Evolutionary conservation across 2,113 vertebrate genomes (phyloP).

Genomic region (Sminthopsis crassicaudata): DNA sequence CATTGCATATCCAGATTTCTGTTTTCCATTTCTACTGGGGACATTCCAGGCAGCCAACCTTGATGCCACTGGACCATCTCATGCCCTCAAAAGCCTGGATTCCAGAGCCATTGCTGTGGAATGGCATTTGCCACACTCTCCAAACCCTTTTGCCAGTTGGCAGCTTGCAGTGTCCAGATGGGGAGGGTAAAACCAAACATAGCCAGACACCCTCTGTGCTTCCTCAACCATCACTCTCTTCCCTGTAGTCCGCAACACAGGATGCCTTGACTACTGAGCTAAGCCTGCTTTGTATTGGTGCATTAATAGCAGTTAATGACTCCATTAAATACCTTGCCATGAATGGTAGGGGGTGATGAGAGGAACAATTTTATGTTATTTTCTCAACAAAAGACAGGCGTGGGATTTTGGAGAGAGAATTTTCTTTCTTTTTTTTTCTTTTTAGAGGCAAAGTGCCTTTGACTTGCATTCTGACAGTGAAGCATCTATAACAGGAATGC

Average conservation of each 20-base stretch:
- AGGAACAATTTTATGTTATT: slow-evolving; percentile 73
- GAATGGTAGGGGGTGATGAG: slow-evolving; percentile 48
- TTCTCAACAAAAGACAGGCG: slow-evolving; percentile 63
- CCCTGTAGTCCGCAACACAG: not conserved
- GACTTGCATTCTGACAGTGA: not conserved
- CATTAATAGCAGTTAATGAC: slow-evolving; percentile 60
- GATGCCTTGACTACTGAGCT: too few relatives aligned
- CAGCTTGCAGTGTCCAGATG: not conserved
- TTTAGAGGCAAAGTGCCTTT: slow-evolving; percentile 44
- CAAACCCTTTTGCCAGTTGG: not conserved
- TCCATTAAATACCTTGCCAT: slow-evolving; percentile 65
- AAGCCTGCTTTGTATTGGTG: not conserved
- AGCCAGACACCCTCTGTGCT: not conserved
- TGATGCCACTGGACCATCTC: not conserved
- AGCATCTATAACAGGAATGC: not conserved
- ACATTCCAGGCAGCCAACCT: not conserved
- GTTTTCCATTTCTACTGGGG: not conserved
- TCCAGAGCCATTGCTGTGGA: not conserved
- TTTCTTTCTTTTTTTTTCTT: slow-evolving; percentile 3
- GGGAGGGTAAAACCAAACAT: not conserved
- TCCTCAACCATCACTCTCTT: not conserved
- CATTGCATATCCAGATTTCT: not conserved
- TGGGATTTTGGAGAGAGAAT: not conserved
- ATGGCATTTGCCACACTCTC: not conserved
- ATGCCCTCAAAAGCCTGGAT: not conserved